Conservation (phyloP, 2,888 invertebrate genomes). For the Polydrusus cervinus region DNA sequence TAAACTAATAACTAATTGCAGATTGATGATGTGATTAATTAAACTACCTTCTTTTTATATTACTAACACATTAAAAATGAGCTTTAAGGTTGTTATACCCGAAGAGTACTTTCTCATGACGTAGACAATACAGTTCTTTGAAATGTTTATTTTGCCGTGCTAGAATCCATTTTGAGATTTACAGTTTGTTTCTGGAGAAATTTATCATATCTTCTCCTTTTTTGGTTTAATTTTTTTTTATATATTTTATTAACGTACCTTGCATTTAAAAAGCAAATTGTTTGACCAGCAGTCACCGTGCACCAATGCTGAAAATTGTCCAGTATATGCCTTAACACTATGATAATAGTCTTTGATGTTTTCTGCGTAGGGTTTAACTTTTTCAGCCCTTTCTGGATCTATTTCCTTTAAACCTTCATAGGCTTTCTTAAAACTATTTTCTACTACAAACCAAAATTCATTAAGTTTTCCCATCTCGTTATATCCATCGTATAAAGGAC, state of each 20-base stretch:
- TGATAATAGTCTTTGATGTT: slow-evolving; percentile 4
- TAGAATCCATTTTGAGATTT: too few relatives aligned
- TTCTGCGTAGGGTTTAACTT: slow-evolving; percentile 6
- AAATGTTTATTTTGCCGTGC: too few relatives aligned
- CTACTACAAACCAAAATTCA: slow-evolving; percentile 42
- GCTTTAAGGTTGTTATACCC: too few relatives aligned
- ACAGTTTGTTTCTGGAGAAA: too few relatives aligned
- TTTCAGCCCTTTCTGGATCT: slow-evolving; percentile 30
- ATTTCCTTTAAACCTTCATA: slow-evolving; percentile 46
- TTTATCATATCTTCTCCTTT: too few relatives aligned
- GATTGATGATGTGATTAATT: too few relatives aligned
- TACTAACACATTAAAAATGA: too few relatives aligned
- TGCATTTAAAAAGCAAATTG: slow-evolving; percentile 54
- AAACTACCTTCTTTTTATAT: too few relatives aligned
- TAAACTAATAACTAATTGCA: too few relatives aligned
- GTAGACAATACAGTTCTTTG: too few relatives aligned
- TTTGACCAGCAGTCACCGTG: slow-evolving; percentile 53
- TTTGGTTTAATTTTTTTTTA: too few relatives aligned
- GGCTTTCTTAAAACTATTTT: slow-evolving; percentile 48
- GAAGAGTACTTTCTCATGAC: too few relatives aligned
- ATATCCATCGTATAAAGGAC: slow-evolving; percentile 55
- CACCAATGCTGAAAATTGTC: slow-evolving; percentile 35
- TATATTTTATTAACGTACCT: neutral
- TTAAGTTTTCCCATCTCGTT: slow-evolving; percentile 52
- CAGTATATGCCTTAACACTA: slow-evolving; percentile 28